These are phyloP conservation scores for Caenorhabditis uteleia DNA, from an alignment of 2,888 invertebrate species.

Conservation along the genomic window DNA sequence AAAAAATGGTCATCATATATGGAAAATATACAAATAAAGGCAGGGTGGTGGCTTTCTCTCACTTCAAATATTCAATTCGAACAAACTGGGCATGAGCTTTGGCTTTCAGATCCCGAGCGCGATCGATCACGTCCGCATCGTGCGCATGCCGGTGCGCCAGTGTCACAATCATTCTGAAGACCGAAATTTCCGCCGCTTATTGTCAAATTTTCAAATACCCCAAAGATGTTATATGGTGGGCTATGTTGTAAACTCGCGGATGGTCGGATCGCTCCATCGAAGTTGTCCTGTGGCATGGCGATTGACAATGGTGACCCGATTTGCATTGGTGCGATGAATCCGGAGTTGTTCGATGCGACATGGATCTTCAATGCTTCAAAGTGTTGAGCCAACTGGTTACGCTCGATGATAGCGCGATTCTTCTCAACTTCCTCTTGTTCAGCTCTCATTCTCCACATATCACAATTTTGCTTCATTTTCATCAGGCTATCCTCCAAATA, in stretches of 20 bases:
- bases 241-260: slow-evolving; percentile 33
- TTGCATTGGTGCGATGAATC: background rate
- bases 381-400: slow-evolving; percentile 34
- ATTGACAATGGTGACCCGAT: slow-evolving; percentile 4
- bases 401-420: slow-evolving; percentile 35
- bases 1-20: background rate
- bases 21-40: background rate
- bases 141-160: slow-evolving; percentile 48
- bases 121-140: slow-evolving; percentile 55
- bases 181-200: background rate
- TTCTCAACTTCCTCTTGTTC: slow-evolving; percentile 44
- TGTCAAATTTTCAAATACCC: slow-evolving; percentile 15
- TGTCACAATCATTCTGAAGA: slow-evolving; percentile 40
- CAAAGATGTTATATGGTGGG: slow-evolving; percentile 48
- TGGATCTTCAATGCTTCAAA: slow-evolving; percentile 8
- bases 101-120: slow-evolving; percentile 31
- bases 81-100: slow-evolving; percentile 39
- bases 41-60: too few relatives aligned
- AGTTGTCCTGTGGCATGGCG: slow-evolving; percentile 12
- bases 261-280: slow-evolving; percentile 37
- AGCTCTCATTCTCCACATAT: slow-evolving; percentile 30
- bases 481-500: slow-evolving; percentile 51
- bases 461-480: slow-evolving; percentile 38
- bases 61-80: slow-evolving; percentile 21
- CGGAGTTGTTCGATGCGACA: background rate